These are phyloP conservation scores for Drosophila setosimentum DNA, from an alignment of 2,888 invertebrate genomes.

Conservation along the genomic window DNA sequence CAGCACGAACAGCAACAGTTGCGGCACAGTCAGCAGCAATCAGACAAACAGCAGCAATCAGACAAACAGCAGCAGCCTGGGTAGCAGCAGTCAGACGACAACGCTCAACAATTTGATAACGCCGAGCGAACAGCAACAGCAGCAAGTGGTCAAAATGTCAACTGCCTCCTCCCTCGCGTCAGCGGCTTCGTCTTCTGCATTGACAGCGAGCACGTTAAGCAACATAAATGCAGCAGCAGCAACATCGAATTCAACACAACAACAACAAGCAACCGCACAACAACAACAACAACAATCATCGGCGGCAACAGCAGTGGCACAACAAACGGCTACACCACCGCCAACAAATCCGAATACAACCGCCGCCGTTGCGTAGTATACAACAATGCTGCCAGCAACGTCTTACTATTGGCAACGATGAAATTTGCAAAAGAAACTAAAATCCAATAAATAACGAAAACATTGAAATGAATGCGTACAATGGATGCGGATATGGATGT, in stretches of 20 bases:
- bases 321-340: slow-evolving; percentile 68
- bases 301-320: slow-evolving; percentile 62
- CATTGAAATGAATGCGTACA: slow-evolving; percentile 14
- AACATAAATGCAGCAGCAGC: slow-evolving; percentile 47
- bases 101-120: slow-evolving; percentile 43
- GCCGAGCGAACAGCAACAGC: slow-evolving; percentile 23
- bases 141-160: slow-evolving; percentile 60
- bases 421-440: slow-evolving; percentile 40
- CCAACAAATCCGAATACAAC: slow-evolving; percentile 81
- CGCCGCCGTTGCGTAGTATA: slow-evolving; percentile 85
- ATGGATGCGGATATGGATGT: neutral
- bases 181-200: slow-evolving; percentile 24
- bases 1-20: slow-evolving; percentile 84
- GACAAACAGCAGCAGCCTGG: slow-evolving; percentile 76
- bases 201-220: slow-evolving; percentile 38
- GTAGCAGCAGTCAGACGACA: slow-evolving; percentile 68
- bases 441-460: slow-evolving; percentile 18
- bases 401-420: slow-evolving; percentile 70
- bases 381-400: slow-evolving; percentile 80
- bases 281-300: slow-evolving; percentile 34
- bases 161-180: slow-evolving; percentile 8
- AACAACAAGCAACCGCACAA: slow-evolving; percentile 27
- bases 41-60: slow-evolving; percentile 80
- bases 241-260: slow-evolving; percentile 43
- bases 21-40: slow-evolving; percentile 82